phyloP scores from a whole-genome alignment of 2,888 invertebrate genomes.

The Xestia ashworthii region DNA sequence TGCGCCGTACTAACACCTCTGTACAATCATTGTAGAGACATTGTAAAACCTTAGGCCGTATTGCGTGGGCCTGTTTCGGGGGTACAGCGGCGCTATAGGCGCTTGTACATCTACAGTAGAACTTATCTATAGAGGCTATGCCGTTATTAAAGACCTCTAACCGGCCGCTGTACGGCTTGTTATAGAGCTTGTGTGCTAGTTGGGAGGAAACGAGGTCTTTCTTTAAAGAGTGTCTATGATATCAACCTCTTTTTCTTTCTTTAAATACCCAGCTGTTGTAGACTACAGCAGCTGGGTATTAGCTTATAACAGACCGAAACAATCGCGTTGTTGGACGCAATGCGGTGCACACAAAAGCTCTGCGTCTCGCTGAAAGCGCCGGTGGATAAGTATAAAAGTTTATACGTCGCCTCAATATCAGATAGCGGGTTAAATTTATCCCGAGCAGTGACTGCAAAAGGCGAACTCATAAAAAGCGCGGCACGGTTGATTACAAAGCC shows the following conservation, averaged over 20 bases:
- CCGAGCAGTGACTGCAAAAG: conserved; percentile 83
- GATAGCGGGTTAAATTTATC: conserved; percentile 86
- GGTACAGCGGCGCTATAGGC: no score
- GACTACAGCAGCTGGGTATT: no score
- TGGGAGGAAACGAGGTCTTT: conserved; percentile 3
- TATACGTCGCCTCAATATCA: conserved; percentile 81
- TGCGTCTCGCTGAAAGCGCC: conserved; percentile 60
- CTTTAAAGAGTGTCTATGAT: not conserved
- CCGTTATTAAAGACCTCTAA: no score
- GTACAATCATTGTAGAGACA: no score
- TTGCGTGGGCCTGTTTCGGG: no score
- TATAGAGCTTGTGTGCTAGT: no score
- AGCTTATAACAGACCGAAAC: conserved; percentile 15
- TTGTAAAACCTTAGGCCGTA: no score
- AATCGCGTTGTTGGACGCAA: conserved; percentile 37
- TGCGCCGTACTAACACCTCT: no score
- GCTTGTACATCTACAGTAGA: no score
- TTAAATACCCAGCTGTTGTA: not conserved
- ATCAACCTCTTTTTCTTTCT: not conserved
- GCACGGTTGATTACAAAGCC: conserved; percentile 88
- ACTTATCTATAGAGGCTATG: no score
- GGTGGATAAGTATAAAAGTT: conserved; percentile 72
- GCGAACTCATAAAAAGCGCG: conserved; percentile 88
- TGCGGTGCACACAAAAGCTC: conserved; percentile 50
- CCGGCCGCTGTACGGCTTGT: no score